Evolutionary conservation across 2,888 invertebrate species (phyloP), one percentile per base, ranked within the genome.

Genomic region (Xestia ashworthii): DNA sequence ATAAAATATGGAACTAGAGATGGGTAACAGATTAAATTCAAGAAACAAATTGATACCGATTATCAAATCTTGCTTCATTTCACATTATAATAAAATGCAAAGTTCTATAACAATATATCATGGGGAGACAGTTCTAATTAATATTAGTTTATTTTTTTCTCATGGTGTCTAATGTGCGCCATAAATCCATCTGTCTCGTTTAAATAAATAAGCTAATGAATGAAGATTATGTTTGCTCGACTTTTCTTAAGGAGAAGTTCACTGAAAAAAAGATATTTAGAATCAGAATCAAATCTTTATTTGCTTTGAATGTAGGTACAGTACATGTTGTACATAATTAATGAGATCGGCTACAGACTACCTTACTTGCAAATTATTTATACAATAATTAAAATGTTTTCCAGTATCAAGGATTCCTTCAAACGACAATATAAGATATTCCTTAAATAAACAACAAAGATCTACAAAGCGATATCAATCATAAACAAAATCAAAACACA

Each of bases 161-260:
- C 83, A 83, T 86, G 80, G 55, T 80, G 78, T 86, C 66, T 81
- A 84, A 87, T 87, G 81, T 83, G 71, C 69, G 48, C 60, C 80
- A 88, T 88, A 89, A 86, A 88, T 88, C 70, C 32, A 71, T 71
- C 68, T 74, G 81, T 82, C 82, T 77, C 74, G 76, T 83, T 41
- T 87, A 76, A 80, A 88, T 88, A 86, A 83, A 87, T 89, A 86
- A 82, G 76, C 74, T 86, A 81, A 86, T 86, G 46, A 84, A 82
- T 78, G 71, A 82, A 77, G 64, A 67, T 80, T 65, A 82, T 87
- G 76, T 82, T 82, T 81, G 64, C 41, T 78, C 70, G 60, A 41
- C 64, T 78, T 60, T 60, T 9, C 58, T 83, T 80, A 88, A 85
- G 81, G 80, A 69, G 75, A 81, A 32, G 82, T 64, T 74, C 6